Conservation (phyloP, 2,113 vertebrate genomes). For the Pagrus major region DNA sequence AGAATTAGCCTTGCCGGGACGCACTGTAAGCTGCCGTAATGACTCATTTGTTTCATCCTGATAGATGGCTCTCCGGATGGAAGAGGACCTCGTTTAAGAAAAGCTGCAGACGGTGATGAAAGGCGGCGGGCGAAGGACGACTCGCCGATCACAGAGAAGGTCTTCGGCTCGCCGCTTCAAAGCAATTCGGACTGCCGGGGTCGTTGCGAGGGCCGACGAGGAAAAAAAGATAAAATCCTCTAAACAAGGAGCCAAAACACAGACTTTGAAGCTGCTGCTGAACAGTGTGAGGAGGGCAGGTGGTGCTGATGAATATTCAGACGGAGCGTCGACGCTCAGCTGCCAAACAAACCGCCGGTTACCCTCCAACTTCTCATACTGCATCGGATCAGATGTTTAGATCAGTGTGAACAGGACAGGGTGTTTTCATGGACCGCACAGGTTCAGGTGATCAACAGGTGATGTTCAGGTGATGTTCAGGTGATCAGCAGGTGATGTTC, state of each 20-base stretch:
- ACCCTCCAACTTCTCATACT: slow-evolving; percentile 4
- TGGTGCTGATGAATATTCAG: slow-evolving; percentile 76
- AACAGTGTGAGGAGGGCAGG: slow-evolving; percentile 50
- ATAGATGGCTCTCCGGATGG: slow-evolving; percentile 68
- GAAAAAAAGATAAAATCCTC: slow-evolving; percentile 10
- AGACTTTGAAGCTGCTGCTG: slow-evolving; percentile 35
- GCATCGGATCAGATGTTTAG: neutral
- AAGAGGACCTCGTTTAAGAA: slow-evolving; percentile 59
- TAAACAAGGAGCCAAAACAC: slow-evolving; percentile 13
- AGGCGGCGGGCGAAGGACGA: slow-evolving; percentile 59
- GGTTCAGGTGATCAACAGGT: neutral
- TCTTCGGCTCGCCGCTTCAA: slow-evolving; percentile 23
- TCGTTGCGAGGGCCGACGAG: neutral
- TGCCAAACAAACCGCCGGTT: slow-evolving; percentile 53
- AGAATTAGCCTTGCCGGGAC: slow-evolving; percentile 79
- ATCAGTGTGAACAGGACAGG: neutral
- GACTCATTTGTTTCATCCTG: slow-evolving; percentile 80
- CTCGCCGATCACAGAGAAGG: neutral
- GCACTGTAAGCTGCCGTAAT: slow-evolving; percentile 71
- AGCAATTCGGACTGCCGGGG: neutral
- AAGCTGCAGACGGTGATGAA: slow-evolving; percentile 34
- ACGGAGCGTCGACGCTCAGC: neutral
- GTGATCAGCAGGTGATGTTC: neutral
- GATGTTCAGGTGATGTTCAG: neutral
- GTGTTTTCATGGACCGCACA: no score